Evolutionary conservation across 1,140 invertebrate species (phyloP).

Genomic region (Amyelois transitella): DNA sequence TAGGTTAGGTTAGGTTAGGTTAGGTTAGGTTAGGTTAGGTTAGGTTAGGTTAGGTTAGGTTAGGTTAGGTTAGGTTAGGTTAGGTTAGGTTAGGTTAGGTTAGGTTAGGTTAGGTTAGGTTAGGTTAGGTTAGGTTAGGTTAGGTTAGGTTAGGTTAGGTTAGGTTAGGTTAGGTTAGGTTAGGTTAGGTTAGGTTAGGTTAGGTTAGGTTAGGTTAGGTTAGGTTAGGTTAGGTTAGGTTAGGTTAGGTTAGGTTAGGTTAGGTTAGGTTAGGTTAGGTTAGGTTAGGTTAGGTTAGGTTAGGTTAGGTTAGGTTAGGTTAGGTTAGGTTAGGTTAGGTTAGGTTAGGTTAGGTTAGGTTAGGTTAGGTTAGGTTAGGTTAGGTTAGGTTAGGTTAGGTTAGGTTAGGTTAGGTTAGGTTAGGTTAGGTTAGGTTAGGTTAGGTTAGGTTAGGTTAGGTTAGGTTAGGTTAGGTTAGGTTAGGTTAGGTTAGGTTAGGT

Average conservation of each 20-base stretch:
- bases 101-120: conserved; percentile 27
- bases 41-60: conserved; percentile 23
- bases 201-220: conserved; percentile 22
- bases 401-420: conserved; percentile 23
- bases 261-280: conserved; percentile 36
- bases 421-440: conserved; percentile 22
- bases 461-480: conserved; percentile 21
- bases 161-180: conserved; percentile 20
- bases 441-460: conserved; percentile 25
- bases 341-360: conserved; percentile 30
- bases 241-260: conserved; percentile 32
- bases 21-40: conserved; percentile 10
- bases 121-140: conserved; percentile 27
- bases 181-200: conserved; percentile 21
- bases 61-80: conserved; percentile 19
- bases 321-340: conserved; percentile 19
- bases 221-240: conserved; percentile 21
- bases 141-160: conserved; percentile 24
- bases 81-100: conserved; percentile 20
- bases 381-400: conserved; percentile 28
- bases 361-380: conserved; percentile 24
- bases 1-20: conserved; percentile 19
- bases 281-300: conserved; percentile 31
- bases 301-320: conserved; percentile 30
- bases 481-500: conserved; percentile 22